Base-by-base conservation (phyloP, 2,113 vertebrate genomes). In the Dicaeum eximium region DNA sequence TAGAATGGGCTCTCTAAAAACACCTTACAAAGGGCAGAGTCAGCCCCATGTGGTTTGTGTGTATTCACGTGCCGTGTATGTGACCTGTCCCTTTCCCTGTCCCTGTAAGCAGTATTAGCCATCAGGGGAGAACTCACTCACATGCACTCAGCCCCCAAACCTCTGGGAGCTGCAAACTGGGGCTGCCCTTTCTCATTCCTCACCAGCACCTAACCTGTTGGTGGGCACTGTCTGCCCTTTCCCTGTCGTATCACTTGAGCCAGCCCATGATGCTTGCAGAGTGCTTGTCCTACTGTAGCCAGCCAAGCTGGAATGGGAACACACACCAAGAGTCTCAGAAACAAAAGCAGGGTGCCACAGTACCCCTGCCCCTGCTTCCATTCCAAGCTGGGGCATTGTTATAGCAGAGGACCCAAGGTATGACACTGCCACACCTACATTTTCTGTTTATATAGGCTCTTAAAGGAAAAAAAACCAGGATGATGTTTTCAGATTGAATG, bases 291-390 rank as follows among this genome's bases (percentile, higher is more conserved):
- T 65, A 33, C 17, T 28, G 51, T 9, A 79, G 48, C 24, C 70
- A 79, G 61, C 42, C 0, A 0, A 65, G 31, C 16, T 0, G 3
- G 17, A 54, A 40, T 1, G 1, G 51, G 35, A 95, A 48, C 13
- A 56, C 37, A 42, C 2, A 20, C 21, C 23, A 24, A 45, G 35
- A 66, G 33, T 8, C 38, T 77, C 83, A 61, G 78, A 80, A 30
- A 37, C 40, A 72, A 91, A 92, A 64, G 33, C 40, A 80, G 20
- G 37, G 56, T 40, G n/a, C 17, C 57, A 42, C 25, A 47, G 20
- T 57, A 48, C 15, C 21, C 38, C 37, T 66, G 33, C 2, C 5
- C 27, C 28, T 69, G 51, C 33, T 82, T 58, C 42, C 22, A 80
- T 30, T 27, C 45, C 30, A 58, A 67, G 22, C 8, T 62, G 45